Evolutionary conservation across 2,797 vertebrate species (phyloP), one percentile per base, ranked within the genome.

Genomic region (Neosalanx taihuensis): DNA sequence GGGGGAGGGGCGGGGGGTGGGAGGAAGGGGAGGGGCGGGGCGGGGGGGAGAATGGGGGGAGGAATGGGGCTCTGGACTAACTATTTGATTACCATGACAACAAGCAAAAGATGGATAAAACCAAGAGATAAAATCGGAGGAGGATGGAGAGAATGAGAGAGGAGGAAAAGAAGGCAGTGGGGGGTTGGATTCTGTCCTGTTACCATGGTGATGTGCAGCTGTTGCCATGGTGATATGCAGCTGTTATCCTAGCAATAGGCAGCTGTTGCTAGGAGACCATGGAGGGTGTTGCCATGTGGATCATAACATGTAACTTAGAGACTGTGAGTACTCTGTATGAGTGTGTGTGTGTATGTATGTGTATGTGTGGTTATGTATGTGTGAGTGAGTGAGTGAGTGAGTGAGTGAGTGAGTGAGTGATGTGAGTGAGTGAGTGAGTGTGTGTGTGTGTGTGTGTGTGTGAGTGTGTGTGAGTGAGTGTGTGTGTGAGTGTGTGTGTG

Each of bases 191-290:
- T 10, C 37, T 41, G 67, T 82, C 75, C 72, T 84, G 86, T 90
- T 90, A 85, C 88, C 79, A 87, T 87, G 56, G 56, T 23, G 15
- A 23, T 58, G 23, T 87, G 86, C 89, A 89, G 88, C 89, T 89
- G 90, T 91, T 89, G n/a, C n/a, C 31, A 67, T 72, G 87, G 88
- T 72, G 81, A 80, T 85, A 82, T 26, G 23, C 23, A 26, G 23
- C 23, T 26, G 23, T 26, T 26, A 83, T 82, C 80, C 73, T n/a
- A 77, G 83, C 83, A 76, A 86, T 83, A 82, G 84, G 88, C 85
- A 89, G 87, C 81, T 87, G 90, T 89, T 87, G 88, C 90, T 87
- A 87, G 77, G 90, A 83, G 87, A 88, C 87, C 84, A 76, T 6
- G 71, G 77, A 64, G 84, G 82, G 78, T 86, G 84, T 89, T 80